phyloP scores from a whole-genome alignment of 2,113 vertebrate genomes.

The Brachyistius frenatus region DNA sequence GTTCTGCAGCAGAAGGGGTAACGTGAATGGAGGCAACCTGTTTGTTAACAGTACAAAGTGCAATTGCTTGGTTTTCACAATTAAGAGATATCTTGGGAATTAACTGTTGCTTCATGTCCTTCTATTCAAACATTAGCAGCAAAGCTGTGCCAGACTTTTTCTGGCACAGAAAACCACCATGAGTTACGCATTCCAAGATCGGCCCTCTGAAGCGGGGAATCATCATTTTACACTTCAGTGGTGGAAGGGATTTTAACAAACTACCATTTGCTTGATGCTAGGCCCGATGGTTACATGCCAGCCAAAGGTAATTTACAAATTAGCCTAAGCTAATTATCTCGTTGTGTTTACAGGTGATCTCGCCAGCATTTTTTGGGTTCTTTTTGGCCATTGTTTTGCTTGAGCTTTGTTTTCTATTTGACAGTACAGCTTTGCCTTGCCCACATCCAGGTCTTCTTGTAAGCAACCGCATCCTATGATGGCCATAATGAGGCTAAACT shows the following conservation, averaged over 20 bases:
- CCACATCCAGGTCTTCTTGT: constrained; percentile 37
- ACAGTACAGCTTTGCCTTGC: constrained; percentile 14
- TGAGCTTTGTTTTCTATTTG: constrained; percentile 38
- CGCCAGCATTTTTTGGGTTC: constrained; percentile 15
- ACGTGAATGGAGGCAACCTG: constrained; percentile 5
- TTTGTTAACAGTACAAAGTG: constrained; percentile 14
- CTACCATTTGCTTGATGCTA: constrained; percentile 51
- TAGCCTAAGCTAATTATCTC: constrained; percentile 62
- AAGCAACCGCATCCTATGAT: constrained; percentile 54
- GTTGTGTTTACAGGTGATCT: constrained; percentile 51
- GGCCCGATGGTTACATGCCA: constrained; percentile 34
- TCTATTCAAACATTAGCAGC: constrained; percentile 38
- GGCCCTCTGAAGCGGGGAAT: constrained; percentile 56
- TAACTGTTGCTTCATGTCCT: constrained; percentile 62
- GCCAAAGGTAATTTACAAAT: constrained; percentile 70
- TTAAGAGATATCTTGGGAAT: constrained; percentile 40
- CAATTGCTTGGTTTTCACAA: constrained; percentile 33
- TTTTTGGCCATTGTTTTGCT: constrained; percentile 38
- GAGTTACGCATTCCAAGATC: constrained; percentile 61
- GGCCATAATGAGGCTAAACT: constrained; percentile 19
- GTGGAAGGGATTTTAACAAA: constrained; percentile 47
- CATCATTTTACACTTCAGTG: constrained; percentile 53
- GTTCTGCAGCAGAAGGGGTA: not conserved
- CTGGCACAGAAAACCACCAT: constrained; percentile 51
- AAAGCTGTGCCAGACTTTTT: constrained; percentile 54